Base-by-base conservation (phyloP, 2,797 vertebrate species). In the Parauchenoglanis punctatus region DNA sequence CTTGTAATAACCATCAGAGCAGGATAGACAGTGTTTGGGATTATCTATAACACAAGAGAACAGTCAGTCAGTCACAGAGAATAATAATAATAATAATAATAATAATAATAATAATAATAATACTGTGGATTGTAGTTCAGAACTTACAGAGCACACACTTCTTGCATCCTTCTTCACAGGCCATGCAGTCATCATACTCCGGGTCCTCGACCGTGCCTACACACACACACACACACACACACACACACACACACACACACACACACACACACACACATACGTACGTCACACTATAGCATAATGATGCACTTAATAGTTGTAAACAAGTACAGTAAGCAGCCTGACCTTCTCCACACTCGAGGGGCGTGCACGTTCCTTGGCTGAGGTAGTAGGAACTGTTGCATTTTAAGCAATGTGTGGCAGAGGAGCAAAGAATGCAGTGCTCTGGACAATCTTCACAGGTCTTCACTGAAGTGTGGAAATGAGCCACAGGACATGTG, bases 91-190 rank as follows among this genome's bases (percentile, higher is more conserved):
- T 73, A 25, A 73, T 46, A 58, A 17, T 7, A 61, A 73, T 46
- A 58, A 17, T 7, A 61, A 28, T 52, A 40, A 54, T 46, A 31
- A 59, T 40, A 61, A 59, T 40, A 61, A 44, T 25, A 35, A 58
- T 31, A 46, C 2, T 28, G 2, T 46, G 61, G n/a, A 31, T 13
- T 28, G 75, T 17, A 35, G 35, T 46, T 46, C 23, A 83, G 68
- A 86, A 94, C 95, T 94, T 97, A 99, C 98, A 97, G 15, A 94
- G 81, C 70, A 94, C 93, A 92, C 98, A 99, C 73, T 95, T 96
- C 90, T 92, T 96, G 88, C 98, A 99, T 89, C 97, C 98, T 84
- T 97, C 96, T 93, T 97, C 96, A 89, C 98, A 99, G 54, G 95
- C 85, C 92, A 97, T 88, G 46, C 98, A 99, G 56, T 95, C 96